Base-by-base conservation (phyloP, 2,888 invertebrate species). In the Crocallis elinguaria region DNA sequence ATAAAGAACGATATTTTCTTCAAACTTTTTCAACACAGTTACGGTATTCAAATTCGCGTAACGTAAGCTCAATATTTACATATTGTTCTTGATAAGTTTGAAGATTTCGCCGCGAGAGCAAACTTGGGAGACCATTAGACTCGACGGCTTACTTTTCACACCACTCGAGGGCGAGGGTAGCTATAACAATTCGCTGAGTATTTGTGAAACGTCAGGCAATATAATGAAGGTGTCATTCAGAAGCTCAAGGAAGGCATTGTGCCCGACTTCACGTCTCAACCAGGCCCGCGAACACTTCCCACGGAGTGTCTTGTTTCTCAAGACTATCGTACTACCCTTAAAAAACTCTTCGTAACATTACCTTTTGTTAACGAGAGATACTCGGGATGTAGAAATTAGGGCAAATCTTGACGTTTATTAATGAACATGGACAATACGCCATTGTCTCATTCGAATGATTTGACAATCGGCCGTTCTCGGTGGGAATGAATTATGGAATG, bases 191-290 rank as follows among this genome's bases (percentile, higher is more conserved):
- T 79, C 74, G 66, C 67, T 41, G 73, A 79, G 79, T 81, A 82
- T 83, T 84, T 77, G 73, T 69, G 71, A 79, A 76, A 77, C 78
- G 83, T 86, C 84, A 83, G 71, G 77, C 66, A 55, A 69, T 72
- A 74, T 85, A 86, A 86, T 86, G 82, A 85, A 85, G 79, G 79
- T 79, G 84, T 85, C 85, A 84, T 82, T 82, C 77, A 80, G 71
- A 56, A 62, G 73, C 75, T 82, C 72, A 73, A 69, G 69, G 69
- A 74, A 72, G 69, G 75, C 69, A 81, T 86, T 86, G 82, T 84
- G 70, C 73, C 70, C 67, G 66, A 65, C 73, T 66, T 68, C 64
- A 63, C 62, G 60, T 51, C 63, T 59, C 62, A 70, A 77, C 72
- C 75, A 74, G 68, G 67, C 70, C 60, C 54, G 42, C 60, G 51